These are phyloP conservation scores for Dendrocincla tyrannina DNA, from an alignment of 2,797 vertebrate genomes.

Conservation along the genomic window DNA sequence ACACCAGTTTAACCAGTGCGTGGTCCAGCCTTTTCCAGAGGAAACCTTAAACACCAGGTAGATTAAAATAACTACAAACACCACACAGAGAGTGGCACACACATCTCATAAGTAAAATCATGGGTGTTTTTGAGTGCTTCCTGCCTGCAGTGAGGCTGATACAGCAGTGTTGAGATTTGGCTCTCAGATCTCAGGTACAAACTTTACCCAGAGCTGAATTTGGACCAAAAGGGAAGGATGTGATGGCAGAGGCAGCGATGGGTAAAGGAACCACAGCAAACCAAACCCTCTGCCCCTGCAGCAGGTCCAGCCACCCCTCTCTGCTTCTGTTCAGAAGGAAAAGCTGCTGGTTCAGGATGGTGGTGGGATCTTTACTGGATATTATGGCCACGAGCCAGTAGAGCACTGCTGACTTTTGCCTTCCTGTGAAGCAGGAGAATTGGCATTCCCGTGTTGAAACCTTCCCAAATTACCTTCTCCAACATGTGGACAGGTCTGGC, in stretches of 20 bases:
- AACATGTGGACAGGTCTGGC: neutral
- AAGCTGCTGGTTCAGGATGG: neutral
- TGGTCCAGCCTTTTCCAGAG: neutral
- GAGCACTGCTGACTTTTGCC: neutral
- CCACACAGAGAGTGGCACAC: fast-evolving
- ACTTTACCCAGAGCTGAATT: neutral
- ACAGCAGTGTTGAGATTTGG: fast-evolving
- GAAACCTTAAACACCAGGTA: neutral
- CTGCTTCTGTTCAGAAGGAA: neutral
- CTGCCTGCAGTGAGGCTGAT: neutral
- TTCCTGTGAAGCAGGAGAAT: neutral
- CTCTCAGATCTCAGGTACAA: neutral
- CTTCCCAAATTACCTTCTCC: neutral
- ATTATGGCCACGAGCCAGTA: neutral
- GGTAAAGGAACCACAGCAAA: neutral
- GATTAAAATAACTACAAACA: neutral
- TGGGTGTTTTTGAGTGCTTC: neutral
- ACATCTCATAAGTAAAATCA: neutral
- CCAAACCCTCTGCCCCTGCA: neutral
- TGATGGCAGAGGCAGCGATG: neutral
- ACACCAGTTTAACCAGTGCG: fast-evolving
- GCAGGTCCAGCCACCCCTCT: neutral
- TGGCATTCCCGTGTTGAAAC: neutral
- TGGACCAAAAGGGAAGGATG: neutral
- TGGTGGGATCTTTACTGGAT: neutral